Percentiles rank a stretch among this genome's conserved stretches.
These are phyloP conservation scores for Pteruthius melanotis DNA, from an alignment of 2,113 vertebrate genomes.

Conservation along the genomic window DNA sequence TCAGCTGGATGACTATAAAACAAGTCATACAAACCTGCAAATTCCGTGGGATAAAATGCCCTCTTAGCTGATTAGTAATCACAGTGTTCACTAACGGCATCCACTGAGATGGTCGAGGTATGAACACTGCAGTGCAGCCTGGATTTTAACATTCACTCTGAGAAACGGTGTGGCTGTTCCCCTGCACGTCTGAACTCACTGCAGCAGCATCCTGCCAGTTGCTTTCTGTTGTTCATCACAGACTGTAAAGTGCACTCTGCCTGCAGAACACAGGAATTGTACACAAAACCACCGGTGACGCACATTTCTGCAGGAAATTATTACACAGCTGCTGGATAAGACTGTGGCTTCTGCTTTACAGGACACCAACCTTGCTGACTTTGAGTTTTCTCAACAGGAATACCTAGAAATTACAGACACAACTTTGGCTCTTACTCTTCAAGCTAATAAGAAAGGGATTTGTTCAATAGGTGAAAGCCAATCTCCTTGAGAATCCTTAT, in stretches of 20 bases:
- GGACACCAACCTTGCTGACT: not conserved
- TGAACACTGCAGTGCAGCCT: not conserved
- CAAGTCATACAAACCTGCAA: not conserved
- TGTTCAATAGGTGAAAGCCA: not conserved
- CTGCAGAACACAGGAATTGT: not conserved
- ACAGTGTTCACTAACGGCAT: not conserved
- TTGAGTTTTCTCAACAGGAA: not conserved
- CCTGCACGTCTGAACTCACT: not conserved
- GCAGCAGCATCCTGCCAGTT: not conserved
- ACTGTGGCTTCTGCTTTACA: not conserved
- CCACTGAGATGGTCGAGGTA: not conserved
- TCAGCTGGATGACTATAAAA: not conserved
- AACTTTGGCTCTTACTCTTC: not conserved
- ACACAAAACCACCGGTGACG: conserved; percentile 5
- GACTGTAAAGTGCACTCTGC: not conserved
- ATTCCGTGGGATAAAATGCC: not conserved
- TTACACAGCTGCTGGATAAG: not conserved
- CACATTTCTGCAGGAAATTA: not conserved
- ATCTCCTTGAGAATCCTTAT: conserved; percentile 28
- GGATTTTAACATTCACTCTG: not conserved
- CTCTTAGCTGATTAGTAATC: not conserved
- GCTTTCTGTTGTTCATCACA: conserved; percentile 7
- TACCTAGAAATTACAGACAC: not conserved
- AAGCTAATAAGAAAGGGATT: not conserved
- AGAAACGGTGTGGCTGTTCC: not conserved